Base-by-base conservation (phyloP, 2,113 vertebrate genomes). In the Athene cunicularia region DNA sequence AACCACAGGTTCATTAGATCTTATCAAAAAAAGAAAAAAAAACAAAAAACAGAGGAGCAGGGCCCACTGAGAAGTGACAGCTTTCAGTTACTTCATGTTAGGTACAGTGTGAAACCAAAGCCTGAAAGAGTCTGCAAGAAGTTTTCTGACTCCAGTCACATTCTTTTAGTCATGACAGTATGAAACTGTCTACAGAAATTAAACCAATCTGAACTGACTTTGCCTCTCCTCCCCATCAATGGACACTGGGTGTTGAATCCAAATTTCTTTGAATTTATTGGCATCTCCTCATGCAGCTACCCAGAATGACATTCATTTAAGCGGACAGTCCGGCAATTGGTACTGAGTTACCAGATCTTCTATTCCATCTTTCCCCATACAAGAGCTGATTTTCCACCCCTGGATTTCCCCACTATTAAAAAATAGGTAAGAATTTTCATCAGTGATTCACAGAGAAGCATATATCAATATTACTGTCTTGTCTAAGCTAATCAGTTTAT, bases 221-320 rank as follows among this genome's bases (percentile, higher is more conserved):
- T 75, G 39, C 45, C 30, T 80, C 55, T 91, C 43, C 59, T 82
- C 60, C 64, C 63, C 23, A 41, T 82, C 82, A 92, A 77, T 3
- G 6, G 93, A 75, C 43, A 88, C 30, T 45, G 45, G 33, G 70
- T 87, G 58, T 73, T 58, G 76, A 96, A 95, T 86, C 76, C 84
- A 97, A 95, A 86, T 82, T 90, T 97, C 71, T 95, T 90, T 79
- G 59, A 91, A 94, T 81, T 84, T 82, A 81, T 5, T 45, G 86
- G n/a, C 52, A 87, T 70, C 72, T 96, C 95, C 74, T 89, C 85
- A 90, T 86, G 87, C 75, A 97, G 73, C 58, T 73, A 68, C 14
- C n/a, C 32, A 75, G 33, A 14, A 88, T 8, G 43, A 81, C 39
- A 79, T 43, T 59, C 7, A 63, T 28, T 43, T 68, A 80, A 64